phyloP scores from a whole-genome alignment of 2,113 vertebrate species.

The Orientallactaga bullata region DNA sequence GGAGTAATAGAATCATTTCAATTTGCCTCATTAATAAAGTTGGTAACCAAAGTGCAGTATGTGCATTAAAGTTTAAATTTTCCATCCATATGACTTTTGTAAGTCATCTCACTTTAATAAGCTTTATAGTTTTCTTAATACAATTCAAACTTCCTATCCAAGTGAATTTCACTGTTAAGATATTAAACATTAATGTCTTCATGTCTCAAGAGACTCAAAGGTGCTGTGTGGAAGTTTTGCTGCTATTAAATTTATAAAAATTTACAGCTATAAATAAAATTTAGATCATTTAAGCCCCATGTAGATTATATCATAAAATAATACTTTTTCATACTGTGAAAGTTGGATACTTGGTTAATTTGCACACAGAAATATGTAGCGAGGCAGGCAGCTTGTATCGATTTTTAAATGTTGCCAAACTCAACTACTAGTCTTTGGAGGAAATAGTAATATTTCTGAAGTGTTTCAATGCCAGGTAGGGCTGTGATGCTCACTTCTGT shows the following conservation, averaged over 20 bases:
- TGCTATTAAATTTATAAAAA: conserved; percentile 82
- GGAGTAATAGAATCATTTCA: conserved; percentile 51
- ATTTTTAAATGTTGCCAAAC: conserved; percentile 57
- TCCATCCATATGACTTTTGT: conserved; percentile 70
- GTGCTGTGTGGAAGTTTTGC: conserved; percentile 80
- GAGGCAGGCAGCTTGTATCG: not conserved
- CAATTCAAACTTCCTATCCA: conserved; percentile 79
- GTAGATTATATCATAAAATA: conserved; percentile 80
- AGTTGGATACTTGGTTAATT: conserved; percentile 36
- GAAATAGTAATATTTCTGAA: not conserved
- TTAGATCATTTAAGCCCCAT: conserved; percentile 75
- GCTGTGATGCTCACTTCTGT: not conserved
- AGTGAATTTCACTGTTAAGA: conserved; percentile 83
- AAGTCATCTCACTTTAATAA: conserved; percentile 77
- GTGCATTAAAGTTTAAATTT: conserved; percentile 84
- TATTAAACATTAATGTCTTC: conserved; percentile 86
- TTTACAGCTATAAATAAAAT: conserved; percentile 73
- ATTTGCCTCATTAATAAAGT: conserved; percentile 71
- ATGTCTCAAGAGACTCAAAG: conserved; percentile 83
- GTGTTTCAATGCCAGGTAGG: not conserved
- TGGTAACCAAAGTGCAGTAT: conserved; percentile 77
- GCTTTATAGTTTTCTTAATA: conserved; percentile 79
- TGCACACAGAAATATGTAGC: conserved; percentile 41
- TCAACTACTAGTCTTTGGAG: not conserved
- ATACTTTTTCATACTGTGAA: conserved; percentile 63